Percentiles rank a stretch among this genome's conserved stretches.
phyloP scores from a whole-genome alignment of 2,797 vertebrate genomes.

The Pagetopsis macropterus region DNA sequence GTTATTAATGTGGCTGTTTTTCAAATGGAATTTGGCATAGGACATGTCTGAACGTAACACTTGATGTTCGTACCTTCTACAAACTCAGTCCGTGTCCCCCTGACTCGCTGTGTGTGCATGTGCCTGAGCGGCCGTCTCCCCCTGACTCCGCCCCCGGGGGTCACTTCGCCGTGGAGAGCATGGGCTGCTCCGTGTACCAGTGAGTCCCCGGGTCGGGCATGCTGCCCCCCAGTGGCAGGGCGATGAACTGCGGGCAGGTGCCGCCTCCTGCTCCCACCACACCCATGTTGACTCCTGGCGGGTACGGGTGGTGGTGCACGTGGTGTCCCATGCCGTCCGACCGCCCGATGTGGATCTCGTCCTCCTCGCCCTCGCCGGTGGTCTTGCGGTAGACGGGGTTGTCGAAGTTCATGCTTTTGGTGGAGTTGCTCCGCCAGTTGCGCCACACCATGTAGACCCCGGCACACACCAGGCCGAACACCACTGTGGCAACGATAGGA shows the following conservation, averaged over 20 bases:
- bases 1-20: slow-evolving; percentile 27
- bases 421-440: slow-evolving; percentile 96
- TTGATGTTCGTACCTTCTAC: slow-evolving; percentile 51
- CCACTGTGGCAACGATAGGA: slow-evolving; percentile 88
- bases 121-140: slow-evolving; percentile 65
- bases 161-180: slow-evolving; percentile 82
- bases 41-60: slow-evolving; percentile 57
- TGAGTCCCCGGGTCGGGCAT: slow-evolving; percentile 84
- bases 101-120: slow-evolving; percentile 63
- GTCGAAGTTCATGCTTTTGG: slow-evolving; percentile 99
- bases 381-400: slow-evolving; percentile 99
- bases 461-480: slow-evolving; percentile 90
- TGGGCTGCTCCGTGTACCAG: slow-evolving; percentile 87
- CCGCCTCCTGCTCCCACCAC: slow-evolving; percentile 83
- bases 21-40: slow-evolving; percentile 51
- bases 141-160: not conserved
- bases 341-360: slow-evolving; percentile 96
- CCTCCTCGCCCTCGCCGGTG: slow-evolving; percentile 91
- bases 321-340: slow-evolving; percentile 87
- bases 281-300: slow-evolving; percentile 78
- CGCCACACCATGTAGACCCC: slow-evolving; percentile 95
- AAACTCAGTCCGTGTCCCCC: slow-evolving; percentile 52
- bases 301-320: slow-evolving; percentile 83
- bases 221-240: slow-evolving; percentile 82
- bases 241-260: slow-evolving; percentile 84